Percentiles rank a stretch among this genome's conserved stretches.
Evolutionary conservation across 2,797 vertebrate genomes (phyloP).

Genomic region (Pipistrellus kuhlii): DNA sequence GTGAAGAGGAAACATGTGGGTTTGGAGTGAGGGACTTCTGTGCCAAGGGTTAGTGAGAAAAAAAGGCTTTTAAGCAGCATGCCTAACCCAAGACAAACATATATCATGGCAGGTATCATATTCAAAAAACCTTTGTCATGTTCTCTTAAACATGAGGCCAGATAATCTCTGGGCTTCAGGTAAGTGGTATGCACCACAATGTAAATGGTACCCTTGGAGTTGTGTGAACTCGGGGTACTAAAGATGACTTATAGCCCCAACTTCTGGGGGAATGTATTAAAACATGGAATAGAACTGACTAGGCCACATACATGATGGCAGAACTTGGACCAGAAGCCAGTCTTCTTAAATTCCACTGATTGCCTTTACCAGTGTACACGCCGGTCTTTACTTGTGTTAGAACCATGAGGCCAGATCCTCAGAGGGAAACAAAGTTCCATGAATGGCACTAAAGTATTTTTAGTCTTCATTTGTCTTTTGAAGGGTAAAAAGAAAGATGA

Average conservation of each 20-base stretch:
- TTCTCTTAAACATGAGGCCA: constrained; percentile 26
- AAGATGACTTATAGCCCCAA: background rate
- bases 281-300: background rate
- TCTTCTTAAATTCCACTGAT: background rate
- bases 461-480: constrained; percentile 18
- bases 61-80: background rate
- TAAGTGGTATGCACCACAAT: background rate
- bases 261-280: constrained; percentile 8
- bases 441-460: background rate
- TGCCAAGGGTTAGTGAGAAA: background rate
- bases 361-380: background rate
- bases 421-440: background rate
- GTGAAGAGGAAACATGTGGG: background rate
- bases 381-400: background rate
- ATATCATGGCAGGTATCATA: background rate
- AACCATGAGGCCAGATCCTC: background rate
- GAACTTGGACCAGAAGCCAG: background rate
- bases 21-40: background rate
- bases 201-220: background rate
- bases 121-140: background rate
- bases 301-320: background rate
- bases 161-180: background rate
- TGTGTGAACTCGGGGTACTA: background rate
- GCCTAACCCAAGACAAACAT: background rate
- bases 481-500: background rate